phyloP scores from a whole-genome alignment of 1,140 invertebrate genomes.

The Drosophila triauraria region DNA sequence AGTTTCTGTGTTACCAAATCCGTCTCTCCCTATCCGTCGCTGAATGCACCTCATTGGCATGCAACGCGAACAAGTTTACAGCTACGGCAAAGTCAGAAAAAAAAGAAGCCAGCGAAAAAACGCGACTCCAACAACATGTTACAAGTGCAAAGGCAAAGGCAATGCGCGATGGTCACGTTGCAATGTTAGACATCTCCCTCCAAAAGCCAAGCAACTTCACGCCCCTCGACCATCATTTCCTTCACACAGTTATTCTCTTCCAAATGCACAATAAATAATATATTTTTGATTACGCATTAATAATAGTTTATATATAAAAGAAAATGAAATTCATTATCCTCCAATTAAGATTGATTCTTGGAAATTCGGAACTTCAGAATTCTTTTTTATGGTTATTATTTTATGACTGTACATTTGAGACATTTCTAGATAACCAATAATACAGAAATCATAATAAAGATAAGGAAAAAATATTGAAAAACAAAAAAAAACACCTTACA shows the following conservation, averaged over 20 bases:
- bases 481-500: no score
- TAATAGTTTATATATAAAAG: no score
- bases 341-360: no score
- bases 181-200: constrained; percentile 69
- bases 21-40: constrained; percentile 9
- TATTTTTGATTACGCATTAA: not conserved
- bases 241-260: constrained; percentile 67
- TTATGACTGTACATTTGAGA: no score
- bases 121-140: constrained; percentile 67
- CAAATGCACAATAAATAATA: not conserved
- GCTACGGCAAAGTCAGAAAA: constrained; percentile 55
- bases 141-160: constrained; percentile 75
- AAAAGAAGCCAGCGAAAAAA: constrained; percentile 30
- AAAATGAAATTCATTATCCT: no score
- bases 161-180: constrained; percentile 75
- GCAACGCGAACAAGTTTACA: constrained; percentile 74
- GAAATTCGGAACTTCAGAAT: no score
- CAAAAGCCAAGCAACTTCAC: constrained; percentile 34
- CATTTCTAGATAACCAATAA: no score
- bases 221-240: constrained; percentile 57
- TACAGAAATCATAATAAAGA: no score
- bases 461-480: not conserved
- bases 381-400: no score
- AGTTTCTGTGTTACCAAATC: constrained; percentile 62
- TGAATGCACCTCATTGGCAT: constrained; percentile 44